Conservation (phyloP, 2,113 vertebrate species). For the Rhinopomastus cyanomelas region DNA sequence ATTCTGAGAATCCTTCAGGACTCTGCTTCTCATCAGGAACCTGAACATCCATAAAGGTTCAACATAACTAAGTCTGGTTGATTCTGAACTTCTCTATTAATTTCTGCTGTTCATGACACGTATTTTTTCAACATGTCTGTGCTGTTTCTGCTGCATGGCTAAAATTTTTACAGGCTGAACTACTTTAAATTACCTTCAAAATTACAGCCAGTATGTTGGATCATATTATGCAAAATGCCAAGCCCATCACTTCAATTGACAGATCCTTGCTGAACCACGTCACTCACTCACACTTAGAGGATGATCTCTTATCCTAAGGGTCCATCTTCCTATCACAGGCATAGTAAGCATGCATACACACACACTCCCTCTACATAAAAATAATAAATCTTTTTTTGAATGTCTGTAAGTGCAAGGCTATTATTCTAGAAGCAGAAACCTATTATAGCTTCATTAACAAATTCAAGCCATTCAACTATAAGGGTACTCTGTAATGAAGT, state of each 20-base stretch:
- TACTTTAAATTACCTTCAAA: neutral
- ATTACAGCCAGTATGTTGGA: neutral
- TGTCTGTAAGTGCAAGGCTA: neutral
- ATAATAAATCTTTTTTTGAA: neutral
- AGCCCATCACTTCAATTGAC: neutral
- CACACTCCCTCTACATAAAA: neutral
- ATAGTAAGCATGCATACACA: neutral
- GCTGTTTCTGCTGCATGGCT: neutral
- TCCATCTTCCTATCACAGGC: neutral
- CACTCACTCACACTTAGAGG: neutral
- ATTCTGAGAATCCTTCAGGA: neutral
- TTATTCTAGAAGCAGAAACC: slow-evolving; percentile 16
- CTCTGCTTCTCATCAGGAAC: neutral
- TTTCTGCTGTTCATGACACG: neutral
- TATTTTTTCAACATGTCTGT: neutral
- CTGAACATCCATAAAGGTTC: neutral
- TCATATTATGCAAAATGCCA: neutral
- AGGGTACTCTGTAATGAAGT: neutral
- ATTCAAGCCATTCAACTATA: neutral
- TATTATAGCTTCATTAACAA: slow-evolving; percentile 20
- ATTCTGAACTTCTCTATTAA: neutral
- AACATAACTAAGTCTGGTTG: neutral
- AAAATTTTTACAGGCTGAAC: neutral
- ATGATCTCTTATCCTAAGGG: neutral
- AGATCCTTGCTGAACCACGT: neutral